Evolutionary conservation across 2,113 vertebrate genomes (phyloP), one percentile per base, ranked within the genome.

Genomic region (Condylura cristata): DNA sequence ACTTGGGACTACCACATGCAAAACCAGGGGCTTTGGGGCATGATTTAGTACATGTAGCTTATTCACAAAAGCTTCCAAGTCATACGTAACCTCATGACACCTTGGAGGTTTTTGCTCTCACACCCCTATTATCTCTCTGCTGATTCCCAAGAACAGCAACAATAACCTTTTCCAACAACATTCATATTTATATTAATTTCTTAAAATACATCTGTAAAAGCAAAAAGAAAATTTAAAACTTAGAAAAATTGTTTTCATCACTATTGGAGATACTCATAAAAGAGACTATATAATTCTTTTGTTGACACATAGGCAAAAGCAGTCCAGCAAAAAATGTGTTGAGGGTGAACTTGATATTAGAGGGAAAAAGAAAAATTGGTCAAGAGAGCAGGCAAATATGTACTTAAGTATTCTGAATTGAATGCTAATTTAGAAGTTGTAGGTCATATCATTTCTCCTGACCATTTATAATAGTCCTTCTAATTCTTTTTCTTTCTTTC

Each of bases 321-420:
- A 96, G 58, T 83, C 96, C 90, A 96, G 91, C 86, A 95, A 97
- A 96, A 96, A 71, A 56, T 63, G 86, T 98, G 95, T 92, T 95
- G 94, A 92, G 93, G 97, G 96, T 94, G 97, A 97, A 98, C 96
- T 98, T 98, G 98, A 99, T 98, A 96, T 98, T 97, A 97, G 98
- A 99, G 98, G 98, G 95, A 98, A 98, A 97, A 98, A 98, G 98
- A 98, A 98, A 97, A 90, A 96, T 98, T 97, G 96, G 98, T 98
- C 98, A 98, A 90, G 99, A 99, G 99, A 99, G 99, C 99, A 99
- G 99, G 99, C 99, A 99, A 99, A 99, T 99, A 99, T 99, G 99
- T 99, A 97, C 98, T 95, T 96, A 98, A 99, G 98, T 99, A 99
- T 99, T 99, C 98, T 99, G 99, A 99, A 99, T 99, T 99, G 99